A percentile compares a stretch with the other conserved stretches of the same genome.
These are phyloP conservation scores for Arion vulgaris DNA, from an alignment of 1,140 invertebrate genomes.

Conservation along the genomic window DNA sequence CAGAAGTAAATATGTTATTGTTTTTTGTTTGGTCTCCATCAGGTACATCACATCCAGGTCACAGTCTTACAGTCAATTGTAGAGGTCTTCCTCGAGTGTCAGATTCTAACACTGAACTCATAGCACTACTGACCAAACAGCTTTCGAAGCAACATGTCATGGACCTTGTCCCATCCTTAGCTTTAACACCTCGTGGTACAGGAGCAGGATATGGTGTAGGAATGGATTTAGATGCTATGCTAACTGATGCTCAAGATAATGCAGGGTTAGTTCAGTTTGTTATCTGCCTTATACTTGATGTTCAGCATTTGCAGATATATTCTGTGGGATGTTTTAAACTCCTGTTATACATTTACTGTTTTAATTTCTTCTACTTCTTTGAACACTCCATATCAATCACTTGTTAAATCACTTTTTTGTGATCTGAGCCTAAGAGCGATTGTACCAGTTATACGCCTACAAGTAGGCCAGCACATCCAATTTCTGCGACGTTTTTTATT, in stretches of 20 bases:
- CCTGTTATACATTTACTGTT: too few species aligned
- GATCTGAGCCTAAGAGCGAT: too few species aligned
- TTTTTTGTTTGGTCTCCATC: not conserved
- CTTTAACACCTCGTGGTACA: conserved; percentile 64
- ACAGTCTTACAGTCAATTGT: conserved; percentile 33
- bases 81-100: conserved; percentile 8
- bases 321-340: too few species aligned
- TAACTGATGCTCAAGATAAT: conserved; percentile 53
- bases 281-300: too few species aligned
- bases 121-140: conserved; percentile 56
- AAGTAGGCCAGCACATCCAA: too few species aligned
- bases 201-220: conserved; percentile 69
- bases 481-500: too few species aligned
- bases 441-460: too few species aligned
- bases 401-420: too few species aligned
- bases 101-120: conserved; percentile 44
- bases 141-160: conserved; percentile 53
- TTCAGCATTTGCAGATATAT: too few species aligned
- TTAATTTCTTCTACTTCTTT: too few species aligned
- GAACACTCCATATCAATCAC: too few species aligned
- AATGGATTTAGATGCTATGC: conserved; percentile 61
- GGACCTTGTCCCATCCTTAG: conserved; percentile 58
- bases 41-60: not conserved
- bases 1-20: too few species aligned
- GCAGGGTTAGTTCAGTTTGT: conserved; percentile 37